phyloP scores from a whole-genome alignment of 2,888 invertebrate species.

The Eulithis testata region DNA sequence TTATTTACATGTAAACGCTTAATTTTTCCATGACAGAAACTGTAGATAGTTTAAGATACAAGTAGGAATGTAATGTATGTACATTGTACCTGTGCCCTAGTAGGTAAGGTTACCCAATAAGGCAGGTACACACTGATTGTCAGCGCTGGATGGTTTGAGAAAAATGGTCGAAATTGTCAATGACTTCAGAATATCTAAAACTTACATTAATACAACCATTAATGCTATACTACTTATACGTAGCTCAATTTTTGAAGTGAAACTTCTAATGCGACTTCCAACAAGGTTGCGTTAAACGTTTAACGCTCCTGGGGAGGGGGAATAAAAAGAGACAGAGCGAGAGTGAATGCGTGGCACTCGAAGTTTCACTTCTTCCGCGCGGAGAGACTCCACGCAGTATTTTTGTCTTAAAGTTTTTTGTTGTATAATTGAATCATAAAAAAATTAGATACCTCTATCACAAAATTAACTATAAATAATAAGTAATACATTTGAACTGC shows the following conservation, averaged over 20 bases:
- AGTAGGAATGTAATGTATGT: background rate
- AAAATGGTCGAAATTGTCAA: background rate
- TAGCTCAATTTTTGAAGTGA: background rate
- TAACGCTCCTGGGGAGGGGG: no score
- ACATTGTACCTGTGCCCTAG: background rate
- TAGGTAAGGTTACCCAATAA: constrained; percentile 1
- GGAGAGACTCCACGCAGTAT: no score
- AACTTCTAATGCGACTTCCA: no score
- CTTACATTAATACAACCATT: background rate
- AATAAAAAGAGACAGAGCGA: no score
- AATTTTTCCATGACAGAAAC: constrained; percentile 72
- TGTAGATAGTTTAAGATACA: constrained; percentile 46
- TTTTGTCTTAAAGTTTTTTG: no score
- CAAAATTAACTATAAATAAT: constrained; percentile 18
- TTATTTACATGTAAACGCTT: constrained; percentile 55
- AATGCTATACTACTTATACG: background rate
- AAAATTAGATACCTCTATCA: constrained; percentile 9
- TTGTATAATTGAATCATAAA: constrained; percentile 10
- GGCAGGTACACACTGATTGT: background rate
- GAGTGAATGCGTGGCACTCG: no score
- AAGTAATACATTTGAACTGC: background rate
- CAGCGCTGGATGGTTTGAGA: background rate
- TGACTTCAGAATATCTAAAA: background rate
- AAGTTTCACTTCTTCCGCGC: no score
- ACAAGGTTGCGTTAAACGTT: no score